Base-by-base conservation (phyloP, 2,888 invertebrate species). In the Diplazon laetatorius region DNA sequence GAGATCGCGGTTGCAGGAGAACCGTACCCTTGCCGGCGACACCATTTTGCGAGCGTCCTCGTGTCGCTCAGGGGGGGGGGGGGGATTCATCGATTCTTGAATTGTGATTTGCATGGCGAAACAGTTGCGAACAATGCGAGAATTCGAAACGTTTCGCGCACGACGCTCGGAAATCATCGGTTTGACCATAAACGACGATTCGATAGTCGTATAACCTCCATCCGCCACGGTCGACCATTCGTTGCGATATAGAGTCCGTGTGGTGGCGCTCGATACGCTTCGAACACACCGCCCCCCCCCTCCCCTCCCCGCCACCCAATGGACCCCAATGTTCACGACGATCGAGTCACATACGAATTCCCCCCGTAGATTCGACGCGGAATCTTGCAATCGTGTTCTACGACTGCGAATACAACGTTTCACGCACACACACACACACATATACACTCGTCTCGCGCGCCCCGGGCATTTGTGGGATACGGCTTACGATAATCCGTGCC, bases 171-270 rank as follows among this genome's bases (percentile, higher is more conserved):
- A 46, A 46, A 46, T 46, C 46, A 46, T 18, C 46, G 46, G 46
- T 18, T 46, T 46, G 16, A 46, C 46, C 46, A 46, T n/a, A 46
- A 46, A 18, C 46, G 46, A 16, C n/a, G 16, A 35, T 44, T 60
- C 60, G 60, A 22, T 48, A 25, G 35, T 48, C 48, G 48, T 60
- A 70, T 70, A 70, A 48, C 70, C 70, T 50, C 60, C 14, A 2
- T 1, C 14, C 44, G n/a, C n/a, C 14, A 16, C 46, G 18, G 8
- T 46, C 18, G 18, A 18, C 46, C 46, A 46, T 46, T 46, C 46
- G 46, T 46, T 46, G 46, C 18, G 18, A 46, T 46, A 46, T 46
- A 46, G 46, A n/a, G 46, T 46, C 46, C 46, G 16, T 46, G 46
- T 46, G 46, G 46, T 46, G 46, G 46, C 46, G 46, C 14, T 46